Base-by-base conservation (phyloP, 2,797 vertebrate species). In the Gila robusta region DNA sequence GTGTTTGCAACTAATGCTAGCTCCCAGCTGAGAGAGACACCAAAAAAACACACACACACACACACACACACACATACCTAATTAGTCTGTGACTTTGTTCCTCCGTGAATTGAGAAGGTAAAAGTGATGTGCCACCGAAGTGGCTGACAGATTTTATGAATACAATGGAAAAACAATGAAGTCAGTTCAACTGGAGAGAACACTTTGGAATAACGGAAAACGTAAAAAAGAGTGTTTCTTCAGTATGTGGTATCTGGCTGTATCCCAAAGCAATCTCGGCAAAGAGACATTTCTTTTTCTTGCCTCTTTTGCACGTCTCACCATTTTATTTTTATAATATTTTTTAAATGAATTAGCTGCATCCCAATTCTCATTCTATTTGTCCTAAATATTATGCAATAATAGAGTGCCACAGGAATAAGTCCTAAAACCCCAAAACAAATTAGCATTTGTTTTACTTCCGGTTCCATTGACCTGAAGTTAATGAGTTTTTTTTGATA, bases 11-110 rank as follows among this genome's bases (percentile, higher is more conserved):
- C 90, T 93, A 70, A 91, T 92, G 94, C 95, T 96, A 94, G 87
- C 91, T 96, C 96, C 96, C 96, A 94, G 95, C 96, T 96, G 96
- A 96, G 95, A 89, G 79, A 90, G 90, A 91, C 95, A 94, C 95
- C 93, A 90, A 90, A 95, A 96, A 96, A 94, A 94, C 81, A 81
- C 90, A 32, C 89, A 83, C 82, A 96, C 94, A 94, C 81, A 81
- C 90, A 86, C 87, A 90, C 90, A 94, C 95, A 96, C 94, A 94
- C 73, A 79, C 89, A 87, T 86, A 79, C 81, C 82, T 76, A 87
- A 69, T 72, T 85, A 79, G n/a, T 83, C 52, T 62, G 70, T 66
- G 54, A 87, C 67, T 84, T 84, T 83, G 69, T 54, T 52, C 73
- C 72, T 49, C 41, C 0, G 2, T 71, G 67, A 62, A 80, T 52